Base-by-base conservation (phyloP, 2,888 invertebrate species). In the Spodoptera picta region DNA sequence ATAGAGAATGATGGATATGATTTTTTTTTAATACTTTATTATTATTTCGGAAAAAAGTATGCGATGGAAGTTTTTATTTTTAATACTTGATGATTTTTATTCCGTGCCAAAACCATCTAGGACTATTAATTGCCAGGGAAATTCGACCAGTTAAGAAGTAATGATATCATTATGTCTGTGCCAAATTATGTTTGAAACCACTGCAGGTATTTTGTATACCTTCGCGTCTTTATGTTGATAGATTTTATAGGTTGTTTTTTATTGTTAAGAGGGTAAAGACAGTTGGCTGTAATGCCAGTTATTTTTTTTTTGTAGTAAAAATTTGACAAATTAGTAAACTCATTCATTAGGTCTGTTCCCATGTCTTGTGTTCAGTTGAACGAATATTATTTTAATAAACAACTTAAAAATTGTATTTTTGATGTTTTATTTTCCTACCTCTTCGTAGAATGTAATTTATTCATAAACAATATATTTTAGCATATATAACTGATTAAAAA, bases 331-430 rank as follows among this genome's bases (percentile, higher is more conserved):
- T 91, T 93, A 92, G 91, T 84, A 85, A 92, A 92, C 92, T 92
- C 92, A 92, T 87, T 91, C 89, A 91, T 91, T 93, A 93, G 92
- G 91, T 92, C 93, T 90, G 93, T 87, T 89, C 91, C 92, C 89
- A 83, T 91, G 84, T 91, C 92, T 92, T 94, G 93, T 94, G 94
- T 94, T 94, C 94, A 93, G 91, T 91, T 92, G 93, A 92, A 94
- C 93, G 92, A 94, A 93, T 94, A 94, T 94, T 93, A 94, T 94
- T 94, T 94, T 94, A 94, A 94, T 94, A 94, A 94, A 94, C 94
- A 93, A 92, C 91, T 90, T 92, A 85, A 92, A 91, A 93, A 92
- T 88, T 89, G 87, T 92, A 90, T 73, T 65, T 67, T 66, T 57
- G 53, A 60, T 69, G 79, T 90, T 90, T 92, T 79, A 88, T 88